Conservation (phyloP, 92 coral and sea anemone genomes). For the Phenganax stokvisi region DNA sequence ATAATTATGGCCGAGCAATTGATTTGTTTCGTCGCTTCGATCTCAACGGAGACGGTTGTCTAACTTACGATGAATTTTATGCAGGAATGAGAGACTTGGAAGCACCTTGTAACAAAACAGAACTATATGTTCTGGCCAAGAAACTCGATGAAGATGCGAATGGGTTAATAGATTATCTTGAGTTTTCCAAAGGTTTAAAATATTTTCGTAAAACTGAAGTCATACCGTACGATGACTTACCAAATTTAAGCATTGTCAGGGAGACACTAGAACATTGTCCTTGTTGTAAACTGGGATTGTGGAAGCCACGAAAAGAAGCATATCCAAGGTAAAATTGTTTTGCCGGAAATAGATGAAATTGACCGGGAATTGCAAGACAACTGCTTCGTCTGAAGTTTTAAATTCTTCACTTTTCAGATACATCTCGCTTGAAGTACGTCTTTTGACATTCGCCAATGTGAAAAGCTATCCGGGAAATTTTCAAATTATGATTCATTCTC, state of each 20-base stretch:
- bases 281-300: constrained; percentile 89
- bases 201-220: constrained; percentile 78
- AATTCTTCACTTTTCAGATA: constrained; percentile 47
- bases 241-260: constrained; percentile 74
- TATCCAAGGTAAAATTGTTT: constrained; percentile 61
- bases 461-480: constrained; percentile 91
- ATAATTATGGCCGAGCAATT: constrained; percentile 88
- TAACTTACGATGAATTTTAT: constrained; percentile 91
- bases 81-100: constrained; percentile 97
- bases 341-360: background rate
- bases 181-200: constrained; percentile 86
- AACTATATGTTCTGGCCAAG: constrained; percentile 86
- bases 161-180: constrained; percentile 82
- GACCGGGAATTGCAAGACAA: background rate
- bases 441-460: constrained; percentile 76
- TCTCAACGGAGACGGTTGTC: constrained; percentile 91
- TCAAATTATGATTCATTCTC: constrained; percentile 83
- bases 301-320: constrained; percentile 75
- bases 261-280: constrained; percentile 89
- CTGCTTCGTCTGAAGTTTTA: background rate
- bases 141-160: constrained; percentile 79
- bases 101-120: constrained; percentile 92
- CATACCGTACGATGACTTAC: constrained; percentile 71
- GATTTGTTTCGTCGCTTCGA: constrained; percentile 94
- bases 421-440: constrained; percentile 73